Evolutionary conservation across 37 sponge, comb jelly and placozoan genomes (phyloP), one percentile per base, ranked within the genome.

Genomic region (Beroe forskalii): DNA sequence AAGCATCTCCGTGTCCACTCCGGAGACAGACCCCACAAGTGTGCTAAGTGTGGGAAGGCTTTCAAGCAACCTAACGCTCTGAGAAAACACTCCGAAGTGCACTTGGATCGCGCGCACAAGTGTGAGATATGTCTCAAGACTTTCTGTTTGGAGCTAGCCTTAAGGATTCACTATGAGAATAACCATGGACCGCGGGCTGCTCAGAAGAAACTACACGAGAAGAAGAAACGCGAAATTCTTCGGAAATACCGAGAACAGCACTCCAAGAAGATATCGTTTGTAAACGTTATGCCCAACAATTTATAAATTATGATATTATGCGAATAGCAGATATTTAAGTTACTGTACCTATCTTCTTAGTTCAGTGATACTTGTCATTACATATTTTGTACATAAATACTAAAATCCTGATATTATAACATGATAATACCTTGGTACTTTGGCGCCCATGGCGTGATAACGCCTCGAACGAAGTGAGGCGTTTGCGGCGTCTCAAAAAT

Each of bases 41-140:
- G 91, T 61, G 41, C 40, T 0, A 62, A 91, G 39, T 91, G 91
- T 35, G 86, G 91, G 23, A 76, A 91, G 62, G 91, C 37, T 38
- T 91, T 91, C 64, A 38, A 37, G n/a, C 80, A 91, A 60, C 61
- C 40, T 60, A 76, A 91, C 41, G 64, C 76, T 41, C 63, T 76
- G 37, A 62, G 31, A 28, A 76, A 48, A 1, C 91, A 91, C 83
- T 44, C 55, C 6, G 37, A 41, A 23, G 55, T 80, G 1, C 86
- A 80, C 22, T 0, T 80, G 27, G 55, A 80, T 25, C 44, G 86
- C 1, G 48, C 86, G 4, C 55, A 44, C 55, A 80, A 80, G 86
- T 80, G 86, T 23, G 86, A 80, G 48, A 80, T 80, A 3, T 80
- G 86, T 23, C 40, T 80, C n/a, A 80, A 80, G 27, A 80, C 86